Base-by-base conservation (phyloP, 2,113 vertebrate genomes). In the Glaucidium brasilianum region DNA sequence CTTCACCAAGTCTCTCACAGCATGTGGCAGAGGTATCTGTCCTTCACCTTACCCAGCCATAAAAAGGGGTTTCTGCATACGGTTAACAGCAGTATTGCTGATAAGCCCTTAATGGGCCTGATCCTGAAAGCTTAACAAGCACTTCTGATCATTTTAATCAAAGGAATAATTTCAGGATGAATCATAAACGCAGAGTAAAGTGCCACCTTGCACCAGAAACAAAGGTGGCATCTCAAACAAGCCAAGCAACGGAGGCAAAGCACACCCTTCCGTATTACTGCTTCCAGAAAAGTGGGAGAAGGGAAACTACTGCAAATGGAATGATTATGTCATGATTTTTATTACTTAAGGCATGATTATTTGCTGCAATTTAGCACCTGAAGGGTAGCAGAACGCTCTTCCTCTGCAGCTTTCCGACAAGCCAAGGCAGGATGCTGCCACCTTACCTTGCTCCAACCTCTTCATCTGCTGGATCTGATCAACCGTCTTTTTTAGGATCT, bases 381-480 rank as follows among this genome's bases (percentile, higher is more conserved):
- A 41, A 30, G 34, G 10, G n/a, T 7, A 35, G 9, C 30, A 37
- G 41, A 56, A 62, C 4, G 4, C 35, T 27, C n/a, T 41, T 7
- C 2, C 60, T 43, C 63, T 1, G 15, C 30, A 74, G 58, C 11
- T 34, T 66, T 16, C 68, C 9, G 5, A 37, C 37, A 63, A 22
- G 21, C 29, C 53, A 18, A 10, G 49, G 58, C 26, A n/a, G 39
- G 34, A 60, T 12, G 20, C 11, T n/a, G 56, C 19, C 2, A 2
- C 64, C 94, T 98, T 97, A 99, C 99, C 99, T 98, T 99, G 99
- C 95, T 99, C 99, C 49, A 99, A 98, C 90, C 98, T 98, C 95
- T 99, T 99, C 98, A 99, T 99, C 97, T 99, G 98, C 98, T 99
- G 99, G 98, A 99, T 99, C 98, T 99, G 99, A 96, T 99, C 99